These are phyloP conservation scores for Ctenochaetus hawaiiensis DNA, from an alignment of 2,797 vertebrate genomes.

Conservation along the genomic window DNA sequence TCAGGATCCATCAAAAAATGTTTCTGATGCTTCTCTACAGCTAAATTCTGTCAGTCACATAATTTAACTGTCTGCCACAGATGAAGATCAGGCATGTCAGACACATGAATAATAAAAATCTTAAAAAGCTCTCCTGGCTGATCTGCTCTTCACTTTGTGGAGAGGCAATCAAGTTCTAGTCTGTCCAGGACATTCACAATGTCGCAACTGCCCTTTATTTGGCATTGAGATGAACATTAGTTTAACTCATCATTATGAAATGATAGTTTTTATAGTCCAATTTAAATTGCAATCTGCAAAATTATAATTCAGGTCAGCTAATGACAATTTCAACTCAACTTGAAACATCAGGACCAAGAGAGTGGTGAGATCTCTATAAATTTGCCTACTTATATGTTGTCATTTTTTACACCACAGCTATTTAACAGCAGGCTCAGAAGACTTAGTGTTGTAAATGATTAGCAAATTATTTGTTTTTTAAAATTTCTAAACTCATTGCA, in stretches of 20 bases:
- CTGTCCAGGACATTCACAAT: slow-evolving; percentile 22
- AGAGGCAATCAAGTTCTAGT: not conserved
- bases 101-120: slow-evolving; percentile 57
- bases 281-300: no score
- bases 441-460: no score
- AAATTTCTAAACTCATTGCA: no score
- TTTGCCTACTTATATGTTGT: no score
- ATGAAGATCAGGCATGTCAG: slow-evolving; percentile 51
- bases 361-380: no score
- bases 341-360: no score
- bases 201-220: slow-evolving; percentile 18
- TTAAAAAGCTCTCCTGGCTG: slow-evolving; percentile 52
- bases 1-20: slow-evolving; percentile 1
- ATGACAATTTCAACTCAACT: no score
- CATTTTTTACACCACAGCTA: no score
- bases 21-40: slow-evolving; percentile 21
- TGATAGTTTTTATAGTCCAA: not conserved
- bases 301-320: no score
- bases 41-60: slow-evolving; percentile 36
- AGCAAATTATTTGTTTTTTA: no score
- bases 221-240: not conserved
- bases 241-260: not conserved
- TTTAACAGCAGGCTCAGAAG: no score
- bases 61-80: slow-evolving; percentile 42
- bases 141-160: slow-evolving; percentile 32